Evolutionary conservation across 2,888 invertebrate species (phyloP), one percentile per base, ranked within the genome.

Genomic region (Trichopria drosophilae): DNA sequence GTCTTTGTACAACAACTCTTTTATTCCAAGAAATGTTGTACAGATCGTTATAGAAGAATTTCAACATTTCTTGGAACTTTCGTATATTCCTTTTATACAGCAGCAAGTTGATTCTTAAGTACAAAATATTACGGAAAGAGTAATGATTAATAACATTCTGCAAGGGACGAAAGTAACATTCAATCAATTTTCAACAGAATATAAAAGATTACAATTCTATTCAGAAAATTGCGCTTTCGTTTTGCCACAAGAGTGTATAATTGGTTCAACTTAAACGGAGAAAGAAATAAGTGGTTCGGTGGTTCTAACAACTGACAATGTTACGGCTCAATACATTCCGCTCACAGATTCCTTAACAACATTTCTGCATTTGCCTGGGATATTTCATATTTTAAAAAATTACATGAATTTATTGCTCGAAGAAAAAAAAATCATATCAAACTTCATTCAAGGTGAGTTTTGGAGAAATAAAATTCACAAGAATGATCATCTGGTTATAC

Each of bases 381-480:
- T 47, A 24, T 40, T 47, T 6, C 12, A 47, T 37, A 40, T 32
- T 32, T 39, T 34, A 3, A 23, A 18, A 24, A 7, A 28, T 12
- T 39, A 46, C 20, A 7, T 46, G 3, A 37, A 31, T n/a, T 20
- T 13, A 10, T 20, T 46, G 12, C 6, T 13, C n/a, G 16, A 31
- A n/a, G 15, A 39, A 9, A 15, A 34, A 12, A 13, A 2, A 10
- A 40, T 40, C 26, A 12, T 48, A 18, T 48, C 35, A 5, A 41
- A 48, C 28, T 41, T 34, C 18, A 29, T 42, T 2, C 49, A 49
- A 36, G 42, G 49, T 20, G 12, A n/a, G 1, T 16, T 40, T 1
- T 47, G 47, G 47, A 47, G 20, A 45, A 36, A 37, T 15, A 40
- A 31, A 29, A 42, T 16, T 9, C 31, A 40, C 35, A 47, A 19